Evolutionary conservation across 2,797 vertebrate genomes (phyloP).

Genomic region (Girardinus metallicus): DNA sequence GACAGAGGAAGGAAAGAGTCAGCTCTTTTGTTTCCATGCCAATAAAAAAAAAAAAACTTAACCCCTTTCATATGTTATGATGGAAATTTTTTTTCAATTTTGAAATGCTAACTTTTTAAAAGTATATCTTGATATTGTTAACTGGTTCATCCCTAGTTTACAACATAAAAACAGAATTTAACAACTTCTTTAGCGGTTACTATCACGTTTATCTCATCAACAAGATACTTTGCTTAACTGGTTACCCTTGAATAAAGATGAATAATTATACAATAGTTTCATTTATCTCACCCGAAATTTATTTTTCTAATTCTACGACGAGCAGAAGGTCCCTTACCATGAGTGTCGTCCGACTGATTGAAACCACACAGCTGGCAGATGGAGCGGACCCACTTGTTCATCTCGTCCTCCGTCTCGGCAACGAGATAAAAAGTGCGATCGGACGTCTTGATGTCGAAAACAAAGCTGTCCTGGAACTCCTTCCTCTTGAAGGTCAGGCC

Average conservation of each 20-base stretch:
- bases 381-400: slow-evolving; percentile 99
- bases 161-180: neutral
- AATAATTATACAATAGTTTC: neutral
- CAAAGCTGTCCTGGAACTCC: slow-evolving; percentile 97
- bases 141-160: neutral
- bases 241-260: neutral
- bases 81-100: neutral
- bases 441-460: slow-evolving; percentile 98
- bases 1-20: neutral
- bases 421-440: slow-evolving; percentile 98
- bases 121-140: neutral
- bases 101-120: neutral
- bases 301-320: neutral
- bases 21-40: neutral
- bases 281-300: neutral
- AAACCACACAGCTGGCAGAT: slow-evolving; percentile 99
- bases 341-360: slow-evolving; percentile 94
- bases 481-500: slow-evolving; percentile 98
- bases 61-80: neutral
- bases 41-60: neutral
- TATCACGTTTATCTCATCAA: neutral
- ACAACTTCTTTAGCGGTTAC: neutral
- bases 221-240: neutral
- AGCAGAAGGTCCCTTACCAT: slow-evolving; percentile 81
- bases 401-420: slow-evolving; percentile 96